Base-by-base conservation (phyloP, 2,888 invertebrate species). In the Zonitis immaculata region DNA sequence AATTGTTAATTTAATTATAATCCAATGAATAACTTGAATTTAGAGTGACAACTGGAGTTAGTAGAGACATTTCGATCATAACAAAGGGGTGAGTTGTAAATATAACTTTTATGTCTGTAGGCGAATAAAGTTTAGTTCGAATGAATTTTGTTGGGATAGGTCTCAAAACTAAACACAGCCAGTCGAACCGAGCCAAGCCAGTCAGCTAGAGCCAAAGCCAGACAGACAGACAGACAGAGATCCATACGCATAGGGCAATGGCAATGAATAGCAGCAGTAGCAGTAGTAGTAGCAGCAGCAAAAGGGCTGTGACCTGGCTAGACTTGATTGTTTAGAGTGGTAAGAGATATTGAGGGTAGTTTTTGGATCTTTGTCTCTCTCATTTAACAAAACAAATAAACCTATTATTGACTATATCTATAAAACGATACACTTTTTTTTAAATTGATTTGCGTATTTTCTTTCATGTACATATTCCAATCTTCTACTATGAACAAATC, bases 221-320 rank as follows among this genome's bases (percentile, higher is more conserved):
- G 60, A 22, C 22, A 22, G 65, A 65, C 47, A 35, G 60, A 46
- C 66, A 67, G 66, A 60, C 60, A 52, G 60, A 18, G 16, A 60
- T 59, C 60, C 57, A 61, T 62, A 62, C 60, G 57, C 61, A 47
- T 42, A 47, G 46, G 42, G 42, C 11, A 9, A 18, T 25, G 14
- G 61, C 60, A 55, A 30, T 18, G 42, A 28, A 16, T 22, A 42
- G 50, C 51, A 47, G 49, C 32, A 7, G 32, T 27, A 26, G 28
- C 42, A n/a, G n/a, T n/a, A n/a, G n/a, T n/a, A n/a, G n/a, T n/a
- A 11, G 28, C 45, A 25, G 20, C 20, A 28, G 5, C 44, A 28
- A 49, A 51, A 57, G 54, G 59, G 51, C 59, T 56, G 46, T 65
- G 67, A 67, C 66, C 65, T 60, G 65, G 65, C 66, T 60, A 64